Percentiles rank a stretch among this genome's conserved stretches.
Conservation (phyloP, 2,113 vertebrate species). For the Oreochromis tanganicae region DNA sequence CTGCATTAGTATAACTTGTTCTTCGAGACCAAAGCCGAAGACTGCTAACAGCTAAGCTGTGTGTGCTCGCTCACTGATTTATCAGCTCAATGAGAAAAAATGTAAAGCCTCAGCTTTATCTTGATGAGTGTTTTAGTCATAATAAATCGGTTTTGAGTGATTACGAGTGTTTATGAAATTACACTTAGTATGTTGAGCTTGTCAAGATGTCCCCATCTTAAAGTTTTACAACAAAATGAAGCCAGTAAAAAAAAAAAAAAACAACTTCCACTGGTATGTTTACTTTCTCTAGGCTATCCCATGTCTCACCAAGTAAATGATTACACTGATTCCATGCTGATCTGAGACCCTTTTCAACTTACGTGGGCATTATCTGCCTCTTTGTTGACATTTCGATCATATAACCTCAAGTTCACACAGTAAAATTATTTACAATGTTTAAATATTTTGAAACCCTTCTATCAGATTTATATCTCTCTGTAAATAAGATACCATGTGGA, state of each 20-base stretch:
- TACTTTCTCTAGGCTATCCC: neutral
- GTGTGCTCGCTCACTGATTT: neutral
- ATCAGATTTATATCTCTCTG: neutral
- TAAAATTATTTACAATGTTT: slow-evolving; percentile 38
- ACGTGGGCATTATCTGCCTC: slow-evolving; percentile 18
- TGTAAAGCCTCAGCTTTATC: neutral
- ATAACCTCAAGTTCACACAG: slow-evolving; percentile 55
- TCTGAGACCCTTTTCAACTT: slow-evolving; percentile 16
- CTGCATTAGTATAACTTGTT: neutral
- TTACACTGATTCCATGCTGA: slow-evolving; percentile 33
- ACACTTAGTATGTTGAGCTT: neutral
- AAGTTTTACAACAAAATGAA: neutral
- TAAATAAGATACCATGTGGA: slow-evolving; percentile 2
- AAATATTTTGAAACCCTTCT: neutral
- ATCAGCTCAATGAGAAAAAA: neutral
- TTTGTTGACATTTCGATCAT: slow-evolving; percentile 42
- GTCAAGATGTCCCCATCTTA: neutral
- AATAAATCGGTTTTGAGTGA: neutral
- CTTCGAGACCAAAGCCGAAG: neutral
- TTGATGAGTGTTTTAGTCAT: neutral
- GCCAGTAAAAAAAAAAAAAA: neutral
- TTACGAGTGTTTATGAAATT: neutral
- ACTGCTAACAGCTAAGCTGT: neutral
- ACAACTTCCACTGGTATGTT: neutral
- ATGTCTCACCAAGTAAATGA: slow-evolving; percentile 31